A percentile compares a stretch with the other conserved stretches of the same genome.
Evolutionary conservation across 2,797 vertebrate species (phyloP).

Genomic region (Meda fulgida): DNA sequence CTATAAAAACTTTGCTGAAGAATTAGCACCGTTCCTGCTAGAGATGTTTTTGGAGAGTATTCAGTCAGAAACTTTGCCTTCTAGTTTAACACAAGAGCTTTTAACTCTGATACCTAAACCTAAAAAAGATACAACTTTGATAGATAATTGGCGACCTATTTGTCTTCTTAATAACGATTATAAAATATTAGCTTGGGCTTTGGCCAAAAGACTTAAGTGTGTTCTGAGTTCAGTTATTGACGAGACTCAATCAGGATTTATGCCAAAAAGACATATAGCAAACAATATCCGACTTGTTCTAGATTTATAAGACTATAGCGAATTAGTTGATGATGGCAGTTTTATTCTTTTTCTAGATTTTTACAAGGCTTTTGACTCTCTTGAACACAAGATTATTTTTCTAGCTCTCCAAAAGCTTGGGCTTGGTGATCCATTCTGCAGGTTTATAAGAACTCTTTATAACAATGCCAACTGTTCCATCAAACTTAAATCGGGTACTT

Average conservation of each 20-base stretch:
- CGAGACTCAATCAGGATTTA: too few species aligned
- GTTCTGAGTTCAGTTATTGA: too few species aligned
- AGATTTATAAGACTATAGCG: too few species aligned
- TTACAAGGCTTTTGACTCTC: not conserved
- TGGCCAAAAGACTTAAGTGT: not conserved
- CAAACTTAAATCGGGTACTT: too few species aligned
- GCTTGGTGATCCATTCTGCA: not conserved
- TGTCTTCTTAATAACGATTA: slow-evolving; percentile 1
- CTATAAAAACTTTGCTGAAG: too few species aligned
- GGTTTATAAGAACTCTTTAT: too few species aligned
- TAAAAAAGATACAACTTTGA: not conserved
- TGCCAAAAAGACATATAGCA: too few species aligned
- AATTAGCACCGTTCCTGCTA: too few species aligned
- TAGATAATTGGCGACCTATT: not conserved
- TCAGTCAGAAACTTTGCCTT: too few species aligned
- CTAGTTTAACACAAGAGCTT: too few species aligned
- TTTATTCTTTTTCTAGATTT: not conserved
- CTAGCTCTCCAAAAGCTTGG: not conserved
- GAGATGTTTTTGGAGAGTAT: too few species aligned
- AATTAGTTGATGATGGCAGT: not conserved
- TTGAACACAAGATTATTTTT: not conserved
- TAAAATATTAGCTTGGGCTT: not conserved
- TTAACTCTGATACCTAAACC: not conserved
- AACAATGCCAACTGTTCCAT: too few species aligned
- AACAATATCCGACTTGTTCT: not conserved